Evolutionary conservation across 1,140 invertebrate genomes (phyloP).

Genomic region (Aphidius gifuensis): DNA sequence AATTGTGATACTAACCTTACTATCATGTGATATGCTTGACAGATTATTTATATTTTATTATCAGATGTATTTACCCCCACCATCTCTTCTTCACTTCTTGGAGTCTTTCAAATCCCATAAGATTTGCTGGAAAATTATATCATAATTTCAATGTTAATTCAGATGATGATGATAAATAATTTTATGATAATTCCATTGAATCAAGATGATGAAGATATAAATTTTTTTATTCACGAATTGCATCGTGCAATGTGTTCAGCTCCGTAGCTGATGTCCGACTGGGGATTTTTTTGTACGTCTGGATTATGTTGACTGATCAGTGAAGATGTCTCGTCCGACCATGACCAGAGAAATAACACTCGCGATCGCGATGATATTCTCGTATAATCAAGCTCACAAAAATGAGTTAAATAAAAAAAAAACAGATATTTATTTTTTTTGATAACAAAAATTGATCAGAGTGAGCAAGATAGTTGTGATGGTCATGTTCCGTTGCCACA

Average conservation of each 20-base stretch:
- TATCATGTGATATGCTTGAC: too few relatives aligned
- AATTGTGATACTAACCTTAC: too few relatives aligned
- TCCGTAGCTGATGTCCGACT: constrained; percentile 39
- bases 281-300: constrained; percentile 29
- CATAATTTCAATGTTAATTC: too few relatives aligned
- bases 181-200: too few relatives aligned
- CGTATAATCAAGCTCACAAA: constrained; percentile 19
- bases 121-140: too few relatives aligned
- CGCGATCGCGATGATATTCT: constrained; percentile 24
- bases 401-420: constrained; percentile 5
- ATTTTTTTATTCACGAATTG: not conserved
- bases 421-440: not conserved
- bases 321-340: too few relatives aligned
- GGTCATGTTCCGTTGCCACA: constrained; percentile 40
- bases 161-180: too few relatives aligned
- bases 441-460: constrained; percentile 4
- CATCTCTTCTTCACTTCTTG: too few relatives aligned
- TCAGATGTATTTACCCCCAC: too few relatives aligned
- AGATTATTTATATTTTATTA: too few relatives aligned
- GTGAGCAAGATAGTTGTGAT: constrained; percentile 22
- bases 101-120: too few relatives aligned
- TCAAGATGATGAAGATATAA: too few relatives aligned
- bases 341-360: constrained; percentile 5
- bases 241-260: constrained; percentile 25
- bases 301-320: constrained; percentile 17